phyloP scores from a whole-genome alignment of 2,888 invertebrate genomes.

The Acronicta psi region DNA sequence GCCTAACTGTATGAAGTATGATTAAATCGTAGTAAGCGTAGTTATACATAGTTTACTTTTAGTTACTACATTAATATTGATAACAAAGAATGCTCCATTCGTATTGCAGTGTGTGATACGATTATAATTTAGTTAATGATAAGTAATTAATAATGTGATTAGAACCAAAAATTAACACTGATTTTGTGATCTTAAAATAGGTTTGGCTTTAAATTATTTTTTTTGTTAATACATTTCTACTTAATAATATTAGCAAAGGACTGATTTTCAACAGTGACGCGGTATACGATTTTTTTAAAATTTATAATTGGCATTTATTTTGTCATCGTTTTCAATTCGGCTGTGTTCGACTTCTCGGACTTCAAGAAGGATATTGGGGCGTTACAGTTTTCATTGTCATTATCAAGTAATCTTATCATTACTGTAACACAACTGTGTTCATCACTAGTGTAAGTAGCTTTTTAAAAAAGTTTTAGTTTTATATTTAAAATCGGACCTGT shows the following conservation, averaged over 20 bases:
- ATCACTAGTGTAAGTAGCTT: too few species aligned
- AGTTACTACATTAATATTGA: slow-evolving; percentile 3
- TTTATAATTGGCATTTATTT: neutral
- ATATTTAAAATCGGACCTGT: too few species aligned
- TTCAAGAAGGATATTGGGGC: too few species aligned
- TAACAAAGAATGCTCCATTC: slow-evolving; percentile 10
- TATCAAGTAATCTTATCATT: too few species aligned
- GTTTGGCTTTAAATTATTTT: slow-evolving; percentile 33
- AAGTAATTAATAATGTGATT: slow-evolving; percentile 36
- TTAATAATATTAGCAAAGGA: neutral
- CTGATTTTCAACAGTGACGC: neutral
- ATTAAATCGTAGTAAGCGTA: slow-evolving; percentile 9
- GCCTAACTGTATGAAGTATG: slow-evolving; percentile 10
- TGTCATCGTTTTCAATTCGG: too few species aligned
- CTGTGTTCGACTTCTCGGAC: too few species aligned
- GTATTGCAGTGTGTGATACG: slow-evolving; percentile 40
- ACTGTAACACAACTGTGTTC: too few species aligned
- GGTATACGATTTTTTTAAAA: neutral
- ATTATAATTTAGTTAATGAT: slow-evolving; percentile 28
- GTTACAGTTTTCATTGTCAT: too few species aligned
- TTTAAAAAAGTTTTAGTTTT: too few species aligned
- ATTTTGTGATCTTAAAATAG: slow-evolving; percentile 33
- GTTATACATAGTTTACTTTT: slow-evolving; percentile 4
- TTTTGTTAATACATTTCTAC: slow-evolving; percentile 1
- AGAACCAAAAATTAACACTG: slow-evolving; percentile 48